Base-by-base conservation (phyloP, 2,113 vertebrate genomes). In the Toxotes chatareus region DNA sequence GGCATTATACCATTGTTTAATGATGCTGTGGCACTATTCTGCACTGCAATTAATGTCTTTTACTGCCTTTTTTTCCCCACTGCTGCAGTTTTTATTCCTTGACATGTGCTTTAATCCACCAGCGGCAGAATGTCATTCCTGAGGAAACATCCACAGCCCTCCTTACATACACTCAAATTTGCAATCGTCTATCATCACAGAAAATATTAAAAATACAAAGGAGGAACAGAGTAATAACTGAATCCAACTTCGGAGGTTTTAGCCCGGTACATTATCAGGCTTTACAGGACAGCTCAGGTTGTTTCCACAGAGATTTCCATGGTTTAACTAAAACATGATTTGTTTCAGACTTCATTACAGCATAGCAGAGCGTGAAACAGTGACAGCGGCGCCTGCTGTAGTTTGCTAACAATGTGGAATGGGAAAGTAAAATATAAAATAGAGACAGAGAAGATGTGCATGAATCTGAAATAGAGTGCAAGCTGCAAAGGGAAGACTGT, bases 1-100 rank as follows among this genome's bases (percentile, higher is more conserved):
- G 66, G 59, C 81, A 66, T 86, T 65, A 42, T 55, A 59, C 47
- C 76, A 80, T 75, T 84, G 83, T 89, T 85, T 80, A 86, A 86
- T 90, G 80, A 88, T 62, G 79, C 76, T 16, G 40, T 60, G n/a
- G 44, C 60, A 19, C 42, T 12, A 40, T 49, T 70, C 61, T 70
- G 51, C 62, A 36, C 27, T 19, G 62, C 40, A 69, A 69, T 84
- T 59, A 68, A 81, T 87, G 68, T 34, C 13, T 72, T 79, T 75
- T 56, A 47, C 40, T 65, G 63, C 62, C 5, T 44, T 44, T 38
- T 53, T 57, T 55, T 66, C 36, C 36, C 17, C 7, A 0, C 42
- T 11, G 7, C 44, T 57, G 5, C 12, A 19, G 21, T 55, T 73
- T 80, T 73, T 59, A 55, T 72, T 63, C 49, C 21, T 32, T 27